A percentile compares a stretch with the other conserved stretches of the same genome.
phyloP scores from a whole-genome alignment of 2,888 invertebrate species.

The Patella caerulea region DNA sequence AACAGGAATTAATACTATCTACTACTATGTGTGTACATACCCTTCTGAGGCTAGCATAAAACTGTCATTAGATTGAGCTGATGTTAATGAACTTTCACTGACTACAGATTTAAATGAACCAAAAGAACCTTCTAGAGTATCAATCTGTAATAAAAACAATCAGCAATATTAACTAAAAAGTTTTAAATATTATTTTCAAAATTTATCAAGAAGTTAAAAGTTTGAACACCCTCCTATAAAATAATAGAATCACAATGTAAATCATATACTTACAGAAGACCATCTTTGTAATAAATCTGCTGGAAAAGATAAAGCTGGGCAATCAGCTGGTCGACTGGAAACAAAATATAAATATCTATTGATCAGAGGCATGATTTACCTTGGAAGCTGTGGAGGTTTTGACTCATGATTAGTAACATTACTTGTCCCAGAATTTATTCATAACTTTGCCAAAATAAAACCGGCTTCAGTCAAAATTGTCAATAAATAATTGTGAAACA shows the following conservation, averaged over 20 bases:
- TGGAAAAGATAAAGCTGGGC: not conserved
- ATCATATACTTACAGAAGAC: constrained; percentile 37
- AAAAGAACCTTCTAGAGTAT: constrained; percentile 58
- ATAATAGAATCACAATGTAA: not conserved
- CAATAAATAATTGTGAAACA: no score
- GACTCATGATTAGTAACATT: no score
- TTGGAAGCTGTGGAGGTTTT: no score
- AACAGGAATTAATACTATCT: no score
- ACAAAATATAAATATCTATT: no score
- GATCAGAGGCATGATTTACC: no score
- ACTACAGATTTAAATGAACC: constrained; percentile 50
- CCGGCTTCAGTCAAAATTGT: no score
- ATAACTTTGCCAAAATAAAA: no score
- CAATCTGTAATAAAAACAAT: constrained; percentile 38
- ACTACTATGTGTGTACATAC: not conserved
- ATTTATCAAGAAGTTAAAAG: no score
- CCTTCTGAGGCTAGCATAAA: not conserved
- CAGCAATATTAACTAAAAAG: not conserved
- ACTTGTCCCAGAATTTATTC: no score
- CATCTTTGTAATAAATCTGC: constrained; percentile 30
- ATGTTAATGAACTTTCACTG: constrained; percentile 15
- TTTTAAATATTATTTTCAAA: not conserved
- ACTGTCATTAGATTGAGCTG: constrained; percentile 33
- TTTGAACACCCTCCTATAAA: not conserved
- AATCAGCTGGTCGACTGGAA: not conserved